Conservation (phyloP, 92 coral and sea anemone genomes). For the Chrysogorgia sp. region DNA sequence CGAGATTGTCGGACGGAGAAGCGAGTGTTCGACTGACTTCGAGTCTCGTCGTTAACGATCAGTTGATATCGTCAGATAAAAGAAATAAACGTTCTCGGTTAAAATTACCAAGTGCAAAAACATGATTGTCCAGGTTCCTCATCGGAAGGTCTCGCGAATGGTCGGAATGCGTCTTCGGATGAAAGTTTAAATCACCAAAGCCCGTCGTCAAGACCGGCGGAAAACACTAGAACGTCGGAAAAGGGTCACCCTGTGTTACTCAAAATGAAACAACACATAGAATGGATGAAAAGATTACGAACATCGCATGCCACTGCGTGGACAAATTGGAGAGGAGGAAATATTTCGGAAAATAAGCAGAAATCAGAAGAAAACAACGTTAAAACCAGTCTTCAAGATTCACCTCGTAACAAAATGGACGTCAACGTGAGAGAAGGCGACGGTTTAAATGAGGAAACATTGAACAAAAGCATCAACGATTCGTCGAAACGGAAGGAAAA, state of each 20-base stretch:
- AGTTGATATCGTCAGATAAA: no score
- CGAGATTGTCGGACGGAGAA: no score
- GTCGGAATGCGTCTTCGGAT: background rate
- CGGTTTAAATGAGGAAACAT: background rate
- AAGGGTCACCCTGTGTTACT: background rate
- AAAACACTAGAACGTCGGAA: constrained; percentile 22
- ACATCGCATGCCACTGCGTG: background rate
- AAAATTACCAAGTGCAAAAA: background rate
- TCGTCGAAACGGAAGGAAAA: background rate
- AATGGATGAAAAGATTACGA: constrained; percentile 27
- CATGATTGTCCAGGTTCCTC: background rate
- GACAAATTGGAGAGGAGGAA: background rate
- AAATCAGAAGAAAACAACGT: background rate
- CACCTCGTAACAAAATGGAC: background rate
- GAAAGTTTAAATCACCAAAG: background rate
- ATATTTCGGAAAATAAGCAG: constrained; percentile 3
- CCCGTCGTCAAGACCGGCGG: background rate
- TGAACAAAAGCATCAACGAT: background rate
- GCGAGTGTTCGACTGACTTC: no score
- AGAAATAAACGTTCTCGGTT: no score
- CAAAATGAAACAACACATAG: constrained; percentile 16
- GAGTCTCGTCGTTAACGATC: no score
- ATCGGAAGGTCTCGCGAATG: background rate
- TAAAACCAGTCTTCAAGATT: background rate
- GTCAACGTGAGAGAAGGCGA: background rate